Evolutionary conservation across 2,113 vertebrate genomes (phyloP), one percentile per base, ranked within the genome.

Genomic region (Ctenomys sociabilis): DNA sequence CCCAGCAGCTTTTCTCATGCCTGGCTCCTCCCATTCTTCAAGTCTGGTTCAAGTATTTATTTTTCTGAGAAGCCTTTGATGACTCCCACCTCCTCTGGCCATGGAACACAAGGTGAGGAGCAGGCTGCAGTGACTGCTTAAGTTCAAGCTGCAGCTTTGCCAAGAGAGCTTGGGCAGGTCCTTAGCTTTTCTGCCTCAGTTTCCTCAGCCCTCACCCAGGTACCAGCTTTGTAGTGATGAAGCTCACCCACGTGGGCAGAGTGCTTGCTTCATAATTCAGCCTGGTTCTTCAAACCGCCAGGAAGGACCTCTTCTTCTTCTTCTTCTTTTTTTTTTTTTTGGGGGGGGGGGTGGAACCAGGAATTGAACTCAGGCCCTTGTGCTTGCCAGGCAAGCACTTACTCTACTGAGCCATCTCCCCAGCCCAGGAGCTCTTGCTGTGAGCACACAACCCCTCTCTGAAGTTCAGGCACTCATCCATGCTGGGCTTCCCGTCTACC

Each of bases 231-330:
- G n/a, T 43, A 49, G 90, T 12, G n/a, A 43, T 63, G 28, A 73
- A 64, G 12, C 10, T n/a, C 75, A 57, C 80, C 37, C 11, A 12
- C 11, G 5, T 0, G 68, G 19, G 17, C n/a, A 40, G 54, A 87
- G 45, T 1, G 68, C 72, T 57, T 1, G 68, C 72, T 57, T 21
- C 26, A 87, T 86, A 52, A 75, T 22, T 21, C 54, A 75, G 75
- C 54, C 89, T 32, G 9, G 26, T 70, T 13, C 0, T 0, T 6
- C 3, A 26, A 0, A 24, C 61, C 43, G 7, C 54, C 59, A 7
- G 1, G 40, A 16, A 45, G 49, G 32, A 32, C 6, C 52, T 7
- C 35, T 43, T 66, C 80, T 63, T n/a, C n/a, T n/a, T n/a, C n/a
- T n/a, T n/a, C n/a, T n/a, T n/a, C n/a, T n/a, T n/a, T n/a, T n/a